Evolutionary conservation across 2,797 vertebrate genomes (phyloP).

Genomic region (Melopsittacus undulatus): DNA sequence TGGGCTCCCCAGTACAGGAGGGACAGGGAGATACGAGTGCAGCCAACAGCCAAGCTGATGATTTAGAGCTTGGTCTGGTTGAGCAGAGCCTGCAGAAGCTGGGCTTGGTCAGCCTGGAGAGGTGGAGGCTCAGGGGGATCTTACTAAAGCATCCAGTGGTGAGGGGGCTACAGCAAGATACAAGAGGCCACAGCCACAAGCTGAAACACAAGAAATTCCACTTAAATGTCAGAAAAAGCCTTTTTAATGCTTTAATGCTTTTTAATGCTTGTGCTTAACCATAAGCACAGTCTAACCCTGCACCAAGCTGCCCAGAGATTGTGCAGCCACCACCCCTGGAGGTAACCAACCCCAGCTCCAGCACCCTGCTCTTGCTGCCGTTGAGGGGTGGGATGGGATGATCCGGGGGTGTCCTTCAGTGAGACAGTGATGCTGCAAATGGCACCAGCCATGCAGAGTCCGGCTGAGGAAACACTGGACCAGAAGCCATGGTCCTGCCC

Average conservation of each 20-base stretch:
- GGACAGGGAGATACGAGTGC: not conserved
- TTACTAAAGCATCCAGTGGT: not conserved
- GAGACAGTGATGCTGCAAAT: accelerated
- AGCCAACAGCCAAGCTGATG: not conserved
- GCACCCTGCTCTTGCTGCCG: not conserved
- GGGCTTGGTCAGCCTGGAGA: not conserved
- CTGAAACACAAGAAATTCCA: not conserved
- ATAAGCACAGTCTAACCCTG: not conserved
- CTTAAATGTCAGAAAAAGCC: not conserved
- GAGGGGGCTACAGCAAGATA: not conserved
- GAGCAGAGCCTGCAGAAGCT: not conserved
- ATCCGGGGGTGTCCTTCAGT: not conserved
- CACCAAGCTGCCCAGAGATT: too few species aligned
- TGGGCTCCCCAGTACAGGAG: not conserved
- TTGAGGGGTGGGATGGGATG: not conserved
- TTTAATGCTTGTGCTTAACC: not conserved
- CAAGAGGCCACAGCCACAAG: too few species aligned
- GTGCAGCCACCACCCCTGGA: not conserved
- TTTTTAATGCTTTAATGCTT: not conserved
- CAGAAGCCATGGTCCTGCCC: not conserved
- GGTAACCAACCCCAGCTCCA: not conserved
- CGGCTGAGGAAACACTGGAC: not conserved
- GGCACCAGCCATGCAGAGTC: not conserved
- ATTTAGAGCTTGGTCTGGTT: not conserved
- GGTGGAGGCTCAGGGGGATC: not conserved